phyloP scores from a whole-genome alignment of 2,888 invertebrate species.

The Dascillus cervinus region DNA sequence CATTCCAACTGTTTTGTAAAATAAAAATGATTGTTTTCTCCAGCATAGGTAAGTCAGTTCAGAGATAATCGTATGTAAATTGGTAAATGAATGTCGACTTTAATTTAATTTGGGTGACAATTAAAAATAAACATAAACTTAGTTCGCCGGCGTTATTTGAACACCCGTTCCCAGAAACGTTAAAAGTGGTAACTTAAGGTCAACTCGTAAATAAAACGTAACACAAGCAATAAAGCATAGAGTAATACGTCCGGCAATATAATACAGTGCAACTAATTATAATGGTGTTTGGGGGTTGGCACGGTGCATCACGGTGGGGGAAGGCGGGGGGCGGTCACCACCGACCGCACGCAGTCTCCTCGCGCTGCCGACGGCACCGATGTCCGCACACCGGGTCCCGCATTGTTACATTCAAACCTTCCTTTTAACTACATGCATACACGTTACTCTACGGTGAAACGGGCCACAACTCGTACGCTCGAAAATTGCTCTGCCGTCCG shows the following conservation, averaged over 20 bases:
- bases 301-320: constrained; percentile 39
- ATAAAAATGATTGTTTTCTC: too few species aligned
- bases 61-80: too few species aligned
- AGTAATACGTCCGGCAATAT: constrained; percentile 11
- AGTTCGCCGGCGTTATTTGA: not conserved
- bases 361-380: constrained; percentile 43
- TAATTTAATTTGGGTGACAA: too few species aligned
- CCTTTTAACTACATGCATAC: constrained; percentile 19
- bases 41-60: too few species aligned
- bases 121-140: too few species aligned
- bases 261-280: constrained; percentile 28
- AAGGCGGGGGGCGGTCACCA: constrained; percentile 40
- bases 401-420: constrained; percentile 38
- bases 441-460: constrained; percentile 14
- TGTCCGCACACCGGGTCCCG: constrained; percentile 36
- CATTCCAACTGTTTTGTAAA: too few species aligned
- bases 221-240: too few species aligned
- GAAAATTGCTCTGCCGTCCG: too few species aligned
- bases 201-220: too few species aligned
- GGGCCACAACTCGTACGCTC: too few species aligned
- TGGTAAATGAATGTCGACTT: too few species aligned
- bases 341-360: constrained; percentile 44
- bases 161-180: not conserved
- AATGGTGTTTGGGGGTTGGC: constrained; percentile 40
- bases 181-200: not conserved